Conservation (phyloP, 2,113 vertebrate genomes). For the Brachionichthys hirsutus region DNA sequence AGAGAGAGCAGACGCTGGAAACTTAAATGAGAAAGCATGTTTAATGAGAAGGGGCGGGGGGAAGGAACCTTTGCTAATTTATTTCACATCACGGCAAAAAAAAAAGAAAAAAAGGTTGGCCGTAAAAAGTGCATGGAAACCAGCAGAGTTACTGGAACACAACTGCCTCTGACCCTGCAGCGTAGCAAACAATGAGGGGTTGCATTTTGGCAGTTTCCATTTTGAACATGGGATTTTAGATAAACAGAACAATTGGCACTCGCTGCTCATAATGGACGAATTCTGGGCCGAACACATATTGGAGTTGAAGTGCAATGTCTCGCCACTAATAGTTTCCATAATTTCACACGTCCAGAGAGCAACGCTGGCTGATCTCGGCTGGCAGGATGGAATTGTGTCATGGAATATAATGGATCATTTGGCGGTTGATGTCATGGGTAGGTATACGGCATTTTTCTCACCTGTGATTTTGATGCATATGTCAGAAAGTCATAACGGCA, state of each 20-base stretch:
- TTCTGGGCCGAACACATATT: conserved; percentile 24
- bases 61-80: conserved; percentile 32
- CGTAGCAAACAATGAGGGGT: conserved; percentile 1
- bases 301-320: conserved; percentile 35
- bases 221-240: conserved; percentile 26
- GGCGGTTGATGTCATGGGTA: conserved; percentile 43
- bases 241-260: conserved; percentile 24
- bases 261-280: conserved; percentile 4
- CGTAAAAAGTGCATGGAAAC: conserved; percentile 37
- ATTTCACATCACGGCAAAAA: conserved; percentile 44
- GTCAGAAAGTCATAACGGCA: conserved; percentile 3
- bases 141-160: conserved; percentile 37
- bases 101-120: conserved; percentile 17
- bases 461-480: conserved; percentile 21
- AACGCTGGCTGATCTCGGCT: conserved; percentile 31
- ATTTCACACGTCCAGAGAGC: conserved; percentile 33
- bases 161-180: conserved; percentile 20
- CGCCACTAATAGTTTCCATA: conserved; percentile 55
- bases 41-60: conserved; percentile 42
- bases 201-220: conserved; percentile 12
- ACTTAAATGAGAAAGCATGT: conserved; percentile 53
- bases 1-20: conserved; percentile 68
- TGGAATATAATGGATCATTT: conserved; percentile 48
- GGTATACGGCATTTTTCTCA: conserved; percentile 20
- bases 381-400: conserved; percentile 38